Evolutionary conservation across 2,113 vertebrate species (phyloP).

Genomic region (Oncorhynchus gorbuscha): DNA sequence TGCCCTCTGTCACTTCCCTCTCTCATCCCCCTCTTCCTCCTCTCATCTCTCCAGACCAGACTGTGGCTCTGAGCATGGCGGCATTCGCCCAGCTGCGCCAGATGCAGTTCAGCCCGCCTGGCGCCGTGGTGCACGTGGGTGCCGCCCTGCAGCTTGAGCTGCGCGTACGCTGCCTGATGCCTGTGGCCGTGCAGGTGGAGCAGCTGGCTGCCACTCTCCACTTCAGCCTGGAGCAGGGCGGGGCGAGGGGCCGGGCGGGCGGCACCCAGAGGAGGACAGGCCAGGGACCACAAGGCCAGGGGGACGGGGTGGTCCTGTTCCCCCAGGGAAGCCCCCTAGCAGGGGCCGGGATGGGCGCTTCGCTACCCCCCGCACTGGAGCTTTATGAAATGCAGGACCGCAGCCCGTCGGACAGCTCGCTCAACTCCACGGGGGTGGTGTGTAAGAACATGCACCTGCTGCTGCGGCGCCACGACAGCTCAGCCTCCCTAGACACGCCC

Average conservation of each 20-base stretch:
- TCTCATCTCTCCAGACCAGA: conserved; percentile 67
- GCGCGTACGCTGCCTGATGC: conserved; percentile 86
- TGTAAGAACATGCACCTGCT: conserved; percentile 93
- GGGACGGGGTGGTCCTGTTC: conserved; percentile 74
- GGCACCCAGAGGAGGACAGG: conserved; percentile 22
- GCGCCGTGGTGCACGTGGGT: conserved; percentile 86
- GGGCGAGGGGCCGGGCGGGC: conserved; percentile 71
- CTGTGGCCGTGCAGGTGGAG: conserved; percentile 81
- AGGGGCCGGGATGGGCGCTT: not conserved
- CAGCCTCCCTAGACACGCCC: conserved; percentile 74
- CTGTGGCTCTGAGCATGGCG: conserved; percentile 81
- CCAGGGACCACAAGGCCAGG: conserved; percentile 64
- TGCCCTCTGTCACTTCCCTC: no score
- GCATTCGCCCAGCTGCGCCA: conserved; percentile 85
- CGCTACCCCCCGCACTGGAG: conserved; percentile 68
- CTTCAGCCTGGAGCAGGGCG: conserved; percentile 84
- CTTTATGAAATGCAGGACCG: conserved; percentile 86
- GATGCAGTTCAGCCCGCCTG: conserved; percentile 82
- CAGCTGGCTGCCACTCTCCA: conserved; percentile 84
- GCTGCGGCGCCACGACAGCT: conserved; percentile 80
- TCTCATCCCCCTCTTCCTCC: no score
- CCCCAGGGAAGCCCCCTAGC: conserved; percentile 30
- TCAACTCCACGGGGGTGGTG: conserved; percentile 85
- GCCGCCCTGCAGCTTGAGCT: conserved; percentile 84
- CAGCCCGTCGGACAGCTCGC: conserved; percentile 84